These are phyloP conservation scores for Lepus americanus DNA, from an alignment of 2,113 vertebrate genomes.

Conservation along the genomic window DNA sequence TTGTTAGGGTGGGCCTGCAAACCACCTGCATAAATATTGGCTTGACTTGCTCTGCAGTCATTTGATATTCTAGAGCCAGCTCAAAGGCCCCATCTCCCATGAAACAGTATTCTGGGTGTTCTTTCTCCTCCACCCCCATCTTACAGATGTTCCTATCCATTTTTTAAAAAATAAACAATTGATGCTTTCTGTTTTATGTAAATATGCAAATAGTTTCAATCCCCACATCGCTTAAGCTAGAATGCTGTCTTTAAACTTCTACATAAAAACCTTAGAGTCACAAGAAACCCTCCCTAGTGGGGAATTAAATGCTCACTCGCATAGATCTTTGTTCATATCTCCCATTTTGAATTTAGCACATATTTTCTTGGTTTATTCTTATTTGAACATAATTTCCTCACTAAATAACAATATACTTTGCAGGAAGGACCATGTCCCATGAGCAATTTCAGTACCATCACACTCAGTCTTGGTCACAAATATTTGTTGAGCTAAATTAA, in stretches of 20 bases:
- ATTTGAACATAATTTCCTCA: conserved; percentile 19
- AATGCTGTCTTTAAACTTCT: background rate
- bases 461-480: background rate
- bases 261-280: background rate
- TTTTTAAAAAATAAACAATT: background rate
- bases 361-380: conserved; percentile 22
- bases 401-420: conserved; percentile 11
- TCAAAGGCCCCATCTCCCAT: background rate
- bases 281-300: background rate
- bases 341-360: background rate
- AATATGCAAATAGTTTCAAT: conserved; percentile 7
- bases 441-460: conserved; percentile 1
- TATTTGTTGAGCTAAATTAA: conserved; percentile 51
- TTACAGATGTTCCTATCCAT: background rate
- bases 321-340: background rate
- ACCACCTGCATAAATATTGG: background rate
- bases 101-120: background rate
- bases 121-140: background rate
- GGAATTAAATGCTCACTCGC: conserved; percentile 25
- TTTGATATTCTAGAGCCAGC: background rate
- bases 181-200: conserved; percentile 14
- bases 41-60: background rate
- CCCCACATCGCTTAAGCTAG: background rate
- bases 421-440: background rate
- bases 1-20: conserved; percentile 67